These are phyloP conservation scores for Dynastes hyllus DNA, from an alignment of 2,888 invertebrate genomes.

Conservation along the genomic window DNA sequence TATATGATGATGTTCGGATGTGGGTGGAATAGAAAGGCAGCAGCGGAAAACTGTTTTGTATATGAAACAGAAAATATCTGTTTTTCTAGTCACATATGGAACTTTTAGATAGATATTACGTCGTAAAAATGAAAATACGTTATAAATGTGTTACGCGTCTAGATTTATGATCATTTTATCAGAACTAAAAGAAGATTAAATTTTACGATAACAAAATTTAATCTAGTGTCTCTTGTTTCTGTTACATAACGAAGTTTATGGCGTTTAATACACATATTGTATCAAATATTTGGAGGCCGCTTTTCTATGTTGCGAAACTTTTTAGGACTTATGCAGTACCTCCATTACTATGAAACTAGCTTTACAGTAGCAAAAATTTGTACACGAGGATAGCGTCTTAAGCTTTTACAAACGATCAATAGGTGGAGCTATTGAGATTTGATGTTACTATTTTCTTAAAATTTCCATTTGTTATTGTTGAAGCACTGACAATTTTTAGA, in stretches of 20 bases:
- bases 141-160: constrained; percentile 32
- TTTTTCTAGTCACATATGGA: constrained; percentile 43
- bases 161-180: constrained; percentile 27
- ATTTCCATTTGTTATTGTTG: too few species aligned
- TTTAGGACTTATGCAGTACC: too few species aligned
- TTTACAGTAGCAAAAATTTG: too few species aligned
- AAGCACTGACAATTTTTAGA: too few species aligned
- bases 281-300: background rate
- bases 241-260: background rate
- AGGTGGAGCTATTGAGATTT: too few species aligned
- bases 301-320: background rate
- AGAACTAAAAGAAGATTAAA: constrained; percentile 29
- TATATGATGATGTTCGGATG: constrained; percentile 29
- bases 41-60: constrained; percentile 29
- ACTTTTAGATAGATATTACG: constrained; percentile 37
- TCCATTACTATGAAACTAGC: too few species aligned
- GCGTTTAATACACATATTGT: background rate
- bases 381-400: too few species aligned
- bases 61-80: constrained; percentile 36
- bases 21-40: background rate
- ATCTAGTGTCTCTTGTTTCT: too few species aligned
- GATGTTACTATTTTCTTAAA: too few species aligned
- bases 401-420: too few species aligned
- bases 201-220: constrained; percentile 22
- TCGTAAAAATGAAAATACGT: constrained; percentile 46